phyloP scores from a whole-genome alignment of 2,113 vertebrate genomes.

The Myanophis thanlyinensis region DNA sequence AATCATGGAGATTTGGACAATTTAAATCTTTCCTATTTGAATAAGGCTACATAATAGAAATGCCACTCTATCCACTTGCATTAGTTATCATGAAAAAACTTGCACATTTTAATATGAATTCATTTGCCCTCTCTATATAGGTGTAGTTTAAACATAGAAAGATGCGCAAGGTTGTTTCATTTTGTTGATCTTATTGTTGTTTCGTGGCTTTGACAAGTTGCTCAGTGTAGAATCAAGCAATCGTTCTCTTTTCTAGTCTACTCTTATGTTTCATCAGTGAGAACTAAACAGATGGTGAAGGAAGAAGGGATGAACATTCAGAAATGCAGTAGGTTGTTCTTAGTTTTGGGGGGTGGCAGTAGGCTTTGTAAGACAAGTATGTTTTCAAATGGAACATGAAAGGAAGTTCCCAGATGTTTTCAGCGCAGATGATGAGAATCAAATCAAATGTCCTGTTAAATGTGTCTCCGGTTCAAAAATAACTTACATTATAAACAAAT shows the following conservation, averaged over 20 bases:
- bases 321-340: not conserved
- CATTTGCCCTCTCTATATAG: not conserved
- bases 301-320: not conserved
- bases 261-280: not conserved
- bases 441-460: not conserved
- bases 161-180: not conserved
- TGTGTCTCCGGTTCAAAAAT: not conserved
- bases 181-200: not conserved
- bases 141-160: not conserved
- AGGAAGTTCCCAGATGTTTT: not conserved
- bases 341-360: not conserved
- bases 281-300: no score
- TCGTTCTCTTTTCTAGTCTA: not conserved
- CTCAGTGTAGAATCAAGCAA: not conserved
- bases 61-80: not conserved
- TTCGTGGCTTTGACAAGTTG: not conserved
- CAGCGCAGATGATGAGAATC: not conserved
- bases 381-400: not conserved
- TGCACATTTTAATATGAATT: not conserved
- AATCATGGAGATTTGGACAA: not conserved
- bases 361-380: not conserved
- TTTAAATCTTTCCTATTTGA: not conserved
- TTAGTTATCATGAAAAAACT: not conserved
- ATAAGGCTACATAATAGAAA: not conserved
- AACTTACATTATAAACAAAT: not conserved